phyloP scores from a whole-genome alignment of 2,888 invertebrate species.

The Ethmia dodecea region DNA sequence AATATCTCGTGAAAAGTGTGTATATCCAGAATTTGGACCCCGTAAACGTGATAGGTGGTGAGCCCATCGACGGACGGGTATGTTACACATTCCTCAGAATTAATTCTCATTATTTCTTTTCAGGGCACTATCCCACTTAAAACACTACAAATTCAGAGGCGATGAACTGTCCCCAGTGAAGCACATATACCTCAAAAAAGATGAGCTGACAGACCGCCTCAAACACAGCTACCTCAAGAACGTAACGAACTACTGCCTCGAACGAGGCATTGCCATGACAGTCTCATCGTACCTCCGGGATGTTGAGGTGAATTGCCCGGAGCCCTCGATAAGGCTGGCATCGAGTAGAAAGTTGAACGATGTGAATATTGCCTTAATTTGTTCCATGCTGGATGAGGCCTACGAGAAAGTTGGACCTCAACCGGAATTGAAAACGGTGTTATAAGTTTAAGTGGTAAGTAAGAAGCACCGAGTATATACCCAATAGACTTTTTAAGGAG shows the following conservation, averaged over 20 bases:
- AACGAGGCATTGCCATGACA: conserved; percentile 82
- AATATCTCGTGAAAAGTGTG: too few relatives aligned
- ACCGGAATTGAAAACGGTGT: conserved; percentile 39
- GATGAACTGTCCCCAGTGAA: conserved; percentile 84
- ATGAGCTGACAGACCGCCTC: conserved; percentile 53
- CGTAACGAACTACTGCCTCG: conserved; percentile 81
- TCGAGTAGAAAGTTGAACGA: conserved; percentile 81
- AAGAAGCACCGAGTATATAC: too few relatives aligned
- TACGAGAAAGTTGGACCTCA: conserved; percentile 56
- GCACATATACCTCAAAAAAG: conserved; percentile 81
- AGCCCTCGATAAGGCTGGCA: conserved; percentile 85
- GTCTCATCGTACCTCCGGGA: conserved; percentile 83
- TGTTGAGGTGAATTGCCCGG: conserved; percentile 80
- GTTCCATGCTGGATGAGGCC: conserved; percentile 55
- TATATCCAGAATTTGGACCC: too few relatives aligned
- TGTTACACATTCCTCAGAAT: not conserved
- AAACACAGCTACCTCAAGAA: conserved; percentile 77
- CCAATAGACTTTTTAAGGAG: too few relatives aligned
- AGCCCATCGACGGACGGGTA: not conserved
- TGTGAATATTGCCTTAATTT: conserved; percentile 74
- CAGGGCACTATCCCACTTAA: conserved; percentile 62
- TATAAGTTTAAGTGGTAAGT: too few relatives aligned
- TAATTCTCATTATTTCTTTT: conserved; percentile 11
- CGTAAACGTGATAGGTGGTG: too few relatives aligned
- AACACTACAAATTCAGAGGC: conserved; percentile 74